Evolutionary conservation across 2,888 invertebrate species (phyloP).

Genomic region (Temnothorax ravouxi): DNA sequence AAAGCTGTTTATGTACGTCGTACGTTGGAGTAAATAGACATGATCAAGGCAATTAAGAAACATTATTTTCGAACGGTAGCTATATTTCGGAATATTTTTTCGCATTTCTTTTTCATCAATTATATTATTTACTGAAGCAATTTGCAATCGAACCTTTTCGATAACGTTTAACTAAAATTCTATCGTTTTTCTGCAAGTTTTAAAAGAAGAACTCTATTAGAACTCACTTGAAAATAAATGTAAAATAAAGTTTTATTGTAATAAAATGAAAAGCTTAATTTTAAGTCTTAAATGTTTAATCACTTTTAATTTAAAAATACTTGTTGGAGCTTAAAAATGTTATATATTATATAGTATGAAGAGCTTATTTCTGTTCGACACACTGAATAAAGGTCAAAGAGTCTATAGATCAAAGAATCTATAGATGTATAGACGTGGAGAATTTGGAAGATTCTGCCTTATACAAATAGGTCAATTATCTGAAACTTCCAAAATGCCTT

Average conservation of each 20-base stretch:
- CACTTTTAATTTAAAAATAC: neutral
- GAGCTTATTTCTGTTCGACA: neutral
- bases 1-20: constrained; percentile 16
- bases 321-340: neutral
- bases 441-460: neutral
- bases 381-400: neutral
- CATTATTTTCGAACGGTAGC: neutral
- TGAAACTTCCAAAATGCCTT: neutral
- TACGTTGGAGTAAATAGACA: neutral
- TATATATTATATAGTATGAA: neutral
- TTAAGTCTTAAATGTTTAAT: neutral
- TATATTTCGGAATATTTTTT: neutral
- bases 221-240: neutral
- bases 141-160: neutral
- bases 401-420: neutral
- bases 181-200: neutral
- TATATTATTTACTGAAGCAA: neutral
- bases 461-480: neutral
- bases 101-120: neutral
- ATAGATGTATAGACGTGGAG: neutral
- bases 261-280: neutral
- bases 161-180: neutral
- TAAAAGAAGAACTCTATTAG: neutral
- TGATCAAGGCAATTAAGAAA: neutral
- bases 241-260: neutral